A percentile compares a stretch with the other conserved stretches of the same genome.
These are phyloP conservation scores for Ranitomeya variabilis DNA, from an alignment of 2,113 vertebrate genomes.

Conservation along the genomic window DNA sequence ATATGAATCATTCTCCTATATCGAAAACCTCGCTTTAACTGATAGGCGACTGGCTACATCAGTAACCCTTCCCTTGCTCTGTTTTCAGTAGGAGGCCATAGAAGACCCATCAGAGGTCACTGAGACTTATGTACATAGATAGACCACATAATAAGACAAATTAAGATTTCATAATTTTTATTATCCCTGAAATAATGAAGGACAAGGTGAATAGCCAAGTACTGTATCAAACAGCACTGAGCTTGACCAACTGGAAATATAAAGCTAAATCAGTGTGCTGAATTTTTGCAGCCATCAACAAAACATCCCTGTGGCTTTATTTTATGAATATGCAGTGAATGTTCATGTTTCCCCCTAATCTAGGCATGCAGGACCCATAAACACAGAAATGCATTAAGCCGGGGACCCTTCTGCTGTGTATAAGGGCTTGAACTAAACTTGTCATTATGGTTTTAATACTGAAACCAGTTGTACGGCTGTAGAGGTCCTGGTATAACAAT, in stretches of 20 bases:
- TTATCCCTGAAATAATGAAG: conserved; percentile 47
- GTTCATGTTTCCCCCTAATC: conserved; percentile 2
- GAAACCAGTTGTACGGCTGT: too few species aligned
- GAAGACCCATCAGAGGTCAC: too few species aligned
- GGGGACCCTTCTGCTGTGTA: conserved; percentile 34
- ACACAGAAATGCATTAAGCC: conserved; percentile 18
- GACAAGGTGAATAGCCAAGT: conserved; percentile 27
- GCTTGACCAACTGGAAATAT: background rate
- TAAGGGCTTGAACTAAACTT: background rate
- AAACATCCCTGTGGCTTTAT: conserved; percentile 10
- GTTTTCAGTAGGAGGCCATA: too few species aligned
- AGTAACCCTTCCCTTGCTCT: too few species aligned
- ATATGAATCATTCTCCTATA: too few species aligned
- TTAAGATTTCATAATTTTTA: conserved; percentile 33
- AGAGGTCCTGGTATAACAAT: too few species aligned
- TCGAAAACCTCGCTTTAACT: too few species aligned
- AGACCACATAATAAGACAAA: background rate
- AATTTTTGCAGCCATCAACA: background rate
- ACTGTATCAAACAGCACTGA: conserved; percentile 18
- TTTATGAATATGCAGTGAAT: conserved; percentile 35
- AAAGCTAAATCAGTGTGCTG: background rate
- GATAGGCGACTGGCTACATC: too few species aligned
- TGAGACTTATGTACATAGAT: background rate
- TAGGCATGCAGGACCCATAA: conserved; percentile 52
- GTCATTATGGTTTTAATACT: too few species aligned